phyloP scores from a whole-genome alignment of 2,113 vertebrate species.

The Gobiocypris rarus region DNA sequence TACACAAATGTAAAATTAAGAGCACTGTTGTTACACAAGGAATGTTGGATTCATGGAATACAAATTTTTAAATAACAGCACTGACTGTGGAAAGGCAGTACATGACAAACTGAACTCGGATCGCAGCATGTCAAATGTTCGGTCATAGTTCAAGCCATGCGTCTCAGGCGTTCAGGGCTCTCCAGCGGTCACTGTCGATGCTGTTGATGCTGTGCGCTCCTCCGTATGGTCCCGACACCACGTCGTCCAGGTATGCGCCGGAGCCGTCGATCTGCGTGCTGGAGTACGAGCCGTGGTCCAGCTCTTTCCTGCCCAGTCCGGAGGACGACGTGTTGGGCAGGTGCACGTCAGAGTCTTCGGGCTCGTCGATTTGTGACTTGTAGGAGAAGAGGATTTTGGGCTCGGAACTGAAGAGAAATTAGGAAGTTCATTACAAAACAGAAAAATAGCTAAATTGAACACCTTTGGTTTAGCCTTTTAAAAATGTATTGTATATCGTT shows the following conservation, averaged over 20 bases:
- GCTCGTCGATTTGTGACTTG: conserved; percentile 96
- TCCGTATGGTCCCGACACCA: conserved; percentile 88
- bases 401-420: conserved; percentile 81
- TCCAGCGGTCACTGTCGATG: conserved; percentile 93
- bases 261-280: conserved; percentile 93
- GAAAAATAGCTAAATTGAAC: background rate
- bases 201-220: conserved; percentile 87
- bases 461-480: no score
- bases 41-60: conserved; percentile 35
- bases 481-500: no score
- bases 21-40: conserved; percentile 27
- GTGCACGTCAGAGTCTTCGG: conserved; percentile 91
- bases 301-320: conserved; percentile 82
- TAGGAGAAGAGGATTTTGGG: conserved; percentile 99
- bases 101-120: conserved; percentile 9
- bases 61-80: background rate
- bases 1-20: background rate
- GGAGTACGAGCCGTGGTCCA: conserved; percentile 82
- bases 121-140: conserved; percentile 9
- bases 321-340: conserved; percentile 90
- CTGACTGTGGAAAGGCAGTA: background rate
- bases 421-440: background rate
- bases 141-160: background rate
- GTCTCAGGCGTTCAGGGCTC: conserved; percentile 83
- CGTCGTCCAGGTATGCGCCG: conserved; percentile 87